Evolutionary conservation across 1,140 invertebrate genomes (phyloP).

Genomic region (Orchestia grillus): DNA sequence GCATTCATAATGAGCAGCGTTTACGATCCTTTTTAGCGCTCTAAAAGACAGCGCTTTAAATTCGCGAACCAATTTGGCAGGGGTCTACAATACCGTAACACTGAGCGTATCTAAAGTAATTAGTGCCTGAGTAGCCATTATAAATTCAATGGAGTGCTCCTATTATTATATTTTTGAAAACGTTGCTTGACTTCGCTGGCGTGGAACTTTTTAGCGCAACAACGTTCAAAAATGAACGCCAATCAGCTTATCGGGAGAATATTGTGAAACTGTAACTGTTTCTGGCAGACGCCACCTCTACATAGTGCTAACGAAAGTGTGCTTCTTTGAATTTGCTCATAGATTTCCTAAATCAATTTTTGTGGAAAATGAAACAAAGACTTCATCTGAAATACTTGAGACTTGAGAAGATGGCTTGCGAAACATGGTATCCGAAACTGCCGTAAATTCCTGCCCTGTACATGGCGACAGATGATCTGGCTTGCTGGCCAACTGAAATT

Average conservation of each 20-base stretch:
- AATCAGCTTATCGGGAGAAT: not conserved
- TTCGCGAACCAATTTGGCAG: conserved; percentile 39
- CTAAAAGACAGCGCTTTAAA: conserved; percentile 11
- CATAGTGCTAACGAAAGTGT: not conserved
- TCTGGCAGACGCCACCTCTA: not conserved
- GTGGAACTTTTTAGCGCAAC: not conserved
- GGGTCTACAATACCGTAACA: not conserved
- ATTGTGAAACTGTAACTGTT: not conserved
- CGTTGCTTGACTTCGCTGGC: not conserved
- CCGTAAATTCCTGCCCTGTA: too few relatives aligned
- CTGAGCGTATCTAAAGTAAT: conserved; percentile 1
- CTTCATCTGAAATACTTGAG: too few relatives aligned
- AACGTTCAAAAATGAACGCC: not conserved
- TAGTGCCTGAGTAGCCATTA: not conserved
- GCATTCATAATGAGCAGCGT: conserved; percentile 41
- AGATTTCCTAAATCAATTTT: not conserved
- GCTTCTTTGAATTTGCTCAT: not conserved
- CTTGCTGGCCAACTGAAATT: too few relatives aligned
- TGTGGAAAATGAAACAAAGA: too few relatives aligned
- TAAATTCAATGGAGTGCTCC: conserved; percentile 25
- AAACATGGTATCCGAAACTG: too few relatives aligned
- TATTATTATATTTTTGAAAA: conserved; percentile 18
- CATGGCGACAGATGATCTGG: too few relatives aligned
- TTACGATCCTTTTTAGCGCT: conserved; percentile 28
- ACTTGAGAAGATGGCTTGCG: too few relatives aligned